These are phyloP conservation scores for Sinopyrophorus schimmeli DNA, from an alignment of 2,888 invertebrate species.

Conservation along the genomic window DNA sequence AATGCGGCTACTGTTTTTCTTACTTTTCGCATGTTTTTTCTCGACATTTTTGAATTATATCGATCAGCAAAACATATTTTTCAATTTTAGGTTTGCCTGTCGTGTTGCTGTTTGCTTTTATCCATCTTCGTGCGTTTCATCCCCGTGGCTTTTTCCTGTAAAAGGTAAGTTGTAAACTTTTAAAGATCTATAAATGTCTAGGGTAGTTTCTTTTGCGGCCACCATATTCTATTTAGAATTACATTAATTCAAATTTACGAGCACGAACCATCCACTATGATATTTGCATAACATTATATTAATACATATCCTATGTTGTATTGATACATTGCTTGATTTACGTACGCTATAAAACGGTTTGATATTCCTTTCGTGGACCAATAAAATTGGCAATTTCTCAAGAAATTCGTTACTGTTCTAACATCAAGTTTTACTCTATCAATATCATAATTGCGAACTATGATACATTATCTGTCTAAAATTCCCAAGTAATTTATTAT, in stretches of 20 bases:
- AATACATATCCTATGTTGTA: constrained; percentile 41
- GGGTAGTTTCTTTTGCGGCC: constrained; percentile 39
- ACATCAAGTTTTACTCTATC: no score
- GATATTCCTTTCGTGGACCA: constrained; percentile 23
- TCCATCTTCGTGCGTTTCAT: constrained; percentile 33
- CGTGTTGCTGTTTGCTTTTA: constrained; percentile 23
- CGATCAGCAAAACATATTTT: constrained; percentile 19
- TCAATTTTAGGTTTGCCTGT: constrained; percentile 20
- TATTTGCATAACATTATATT: constrained; percentile 46
- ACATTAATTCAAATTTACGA: constrained; percentile 49
- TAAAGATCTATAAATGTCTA: constrained; percentile 33
- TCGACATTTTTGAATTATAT: constrained; percentile 6
- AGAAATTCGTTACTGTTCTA: no score
- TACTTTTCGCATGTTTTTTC: background rate
- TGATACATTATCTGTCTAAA: no score
- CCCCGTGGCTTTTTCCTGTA: constrained; percentile 21
- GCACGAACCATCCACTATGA: constrained; percentile 38
- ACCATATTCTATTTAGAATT: constrained; percentile 45
- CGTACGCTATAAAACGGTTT: constrained; percentile 36
- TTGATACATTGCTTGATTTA: constrained; percentile 45
- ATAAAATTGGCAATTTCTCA: constrained; percentile 27
- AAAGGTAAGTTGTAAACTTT: constrained; percentile 35
- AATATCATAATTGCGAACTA: no score
- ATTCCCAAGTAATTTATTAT: no score
- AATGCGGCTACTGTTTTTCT: no score